Conservation (phyloP, 2,797 vertebrate genomes). For the Peromyscus eremicus region DNA sequence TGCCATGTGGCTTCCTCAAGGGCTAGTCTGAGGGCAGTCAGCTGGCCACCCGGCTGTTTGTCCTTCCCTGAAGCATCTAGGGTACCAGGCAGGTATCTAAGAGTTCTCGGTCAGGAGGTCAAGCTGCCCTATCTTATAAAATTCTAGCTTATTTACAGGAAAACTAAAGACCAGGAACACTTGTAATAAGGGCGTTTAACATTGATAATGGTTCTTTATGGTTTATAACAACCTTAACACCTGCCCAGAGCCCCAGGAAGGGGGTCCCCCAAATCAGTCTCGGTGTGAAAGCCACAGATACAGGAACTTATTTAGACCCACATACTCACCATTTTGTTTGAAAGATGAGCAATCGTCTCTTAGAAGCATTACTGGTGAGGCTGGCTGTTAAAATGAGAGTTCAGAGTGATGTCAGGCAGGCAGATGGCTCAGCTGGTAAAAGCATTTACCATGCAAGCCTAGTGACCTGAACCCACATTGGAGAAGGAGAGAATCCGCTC, state of each 20-base stretch:
- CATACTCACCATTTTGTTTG: conserved; percentile 11
- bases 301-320: neutral
- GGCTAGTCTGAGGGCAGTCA: neutral
- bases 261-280: neutral
- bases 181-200: too few species aligned
- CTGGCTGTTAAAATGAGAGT: conserved; percentile 11
- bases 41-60: neutral
- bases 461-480: neutral
- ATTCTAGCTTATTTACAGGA: neutral
- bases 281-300: neutral
- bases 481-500: neutral
- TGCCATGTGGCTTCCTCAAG: neutral
- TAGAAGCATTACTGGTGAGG: neutral
- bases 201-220: neutral
- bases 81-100: neutral
- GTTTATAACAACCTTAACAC: neutral
- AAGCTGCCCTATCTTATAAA: neutral
- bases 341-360: conserved; percentile 25
- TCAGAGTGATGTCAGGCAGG: neutral
- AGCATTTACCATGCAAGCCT: neutral
- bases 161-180: neutral
- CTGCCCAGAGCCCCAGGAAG: too few species aligned
- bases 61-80: neutral
- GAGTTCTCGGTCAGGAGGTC: neutral
- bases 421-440: neutral